Conservation (phyloP, 2,113 vertebrate genomes). For the Oncorhynchus keta region DNA sequence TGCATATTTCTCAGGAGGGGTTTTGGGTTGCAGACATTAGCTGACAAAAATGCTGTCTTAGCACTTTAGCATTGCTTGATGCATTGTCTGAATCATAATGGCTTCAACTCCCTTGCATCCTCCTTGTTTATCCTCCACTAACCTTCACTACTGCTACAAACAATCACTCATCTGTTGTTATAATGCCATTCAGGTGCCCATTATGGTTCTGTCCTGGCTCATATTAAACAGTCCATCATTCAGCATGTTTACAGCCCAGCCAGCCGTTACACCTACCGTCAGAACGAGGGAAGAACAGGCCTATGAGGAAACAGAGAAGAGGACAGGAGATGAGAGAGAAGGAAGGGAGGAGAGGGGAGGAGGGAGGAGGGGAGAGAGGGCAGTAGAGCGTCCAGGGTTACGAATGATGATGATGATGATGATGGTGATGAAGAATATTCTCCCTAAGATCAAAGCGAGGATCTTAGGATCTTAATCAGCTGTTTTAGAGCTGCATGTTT, state of each 20-base stretch:
- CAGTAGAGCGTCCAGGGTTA: no score
- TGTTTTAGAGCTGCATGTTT: conserved; percentile 5
- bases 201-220: background rate
- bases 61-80: background rate
- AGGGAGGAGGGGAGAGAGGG: no score
- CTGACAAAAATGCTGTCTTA: no score
- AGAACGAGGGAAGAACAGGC: background rate
- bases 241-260: background rate
- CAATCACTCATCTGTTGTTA: background rate
- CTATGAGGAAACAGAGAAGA: background rate
- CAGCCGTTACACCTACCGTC: background rate
- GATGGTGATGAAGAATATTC: background rate
- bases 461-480: conserved; percentile 22
- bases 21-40: no score
- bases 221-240: conserved; percentile 2
- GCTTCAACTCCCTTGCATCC: background rate
- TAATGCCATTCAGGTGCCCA: background rate
- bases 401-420: no score
- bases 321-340: background rate
- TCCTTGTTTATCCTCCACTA: background rate
- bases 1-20: no score
- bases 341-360: no score
- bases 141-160: background rate
- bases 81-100: background rate
- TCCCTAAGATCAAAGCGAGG: conserved; percentile 31